phyloP scores from a whole-genome alignment of 1,140 invertebrate species.

The Trichomalopsis sarcophagae region DNA sequence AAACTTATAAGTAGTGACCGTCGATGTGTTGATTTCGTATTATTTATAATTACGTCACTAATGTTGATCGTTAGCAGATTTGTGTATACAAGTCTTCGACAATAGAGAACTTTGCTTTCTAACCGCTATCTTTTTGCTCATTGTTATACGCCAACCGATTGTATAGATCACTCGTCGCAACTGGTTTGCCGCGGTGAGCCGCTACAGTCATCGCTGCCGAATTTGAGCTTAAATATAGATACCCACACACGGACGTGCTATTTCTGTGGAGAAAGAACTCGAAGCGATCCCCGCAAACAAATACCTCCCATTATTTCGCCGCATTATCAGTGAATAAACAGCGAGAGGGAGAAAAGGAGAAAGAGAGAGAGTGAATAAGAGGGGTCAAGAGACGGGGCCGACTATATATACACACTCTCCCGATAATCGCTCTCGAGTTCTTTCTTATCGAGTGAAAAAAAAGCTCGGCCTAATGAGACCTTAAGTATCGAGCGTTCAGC shows the following conservation, averaged over 20 bases:
- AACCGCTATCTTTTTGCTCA: too few species aligned
- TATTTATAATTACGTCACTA: too few species aligned
- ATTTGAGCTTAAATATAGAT: conserved; percentile 30
- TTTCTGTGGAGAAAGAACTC: background rate
- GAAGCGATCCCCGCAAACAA: background rate
- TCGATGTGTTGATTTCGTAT: background rate
- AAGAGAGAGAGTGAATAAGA: background rate
- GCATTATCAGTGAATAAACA: background rate
- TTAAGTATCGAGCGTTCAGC: background rate
- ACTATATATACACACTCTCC: background rate
- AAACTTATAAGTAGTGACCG: background rate
- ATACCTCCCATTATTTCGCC: too few species aligned
- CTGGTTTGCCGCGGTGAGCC: background rate
- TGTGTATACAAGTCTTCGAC: too few species aligned
- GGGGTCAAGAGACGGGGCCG: background rate
- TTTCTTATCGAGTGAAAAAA: background rate
- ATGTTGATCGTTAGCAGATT: too few species aligned
- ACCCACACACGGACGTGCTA: background rate
- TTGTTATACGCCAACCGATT: background rate
- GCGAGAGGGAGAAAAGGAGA: background rate
- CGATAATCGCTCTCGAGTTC: background rate
- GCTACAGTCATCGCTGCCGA: conserved; percentile 23
- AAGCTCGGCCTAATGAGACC: conserved; percentile 4
- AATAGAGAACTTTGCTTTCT: too few species aligned
- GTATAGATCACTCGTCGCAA: background rate